phyloP scores from a whole-genome alignment of 1,140 invertebrate genomes.

The Ips typographus region DNA sequence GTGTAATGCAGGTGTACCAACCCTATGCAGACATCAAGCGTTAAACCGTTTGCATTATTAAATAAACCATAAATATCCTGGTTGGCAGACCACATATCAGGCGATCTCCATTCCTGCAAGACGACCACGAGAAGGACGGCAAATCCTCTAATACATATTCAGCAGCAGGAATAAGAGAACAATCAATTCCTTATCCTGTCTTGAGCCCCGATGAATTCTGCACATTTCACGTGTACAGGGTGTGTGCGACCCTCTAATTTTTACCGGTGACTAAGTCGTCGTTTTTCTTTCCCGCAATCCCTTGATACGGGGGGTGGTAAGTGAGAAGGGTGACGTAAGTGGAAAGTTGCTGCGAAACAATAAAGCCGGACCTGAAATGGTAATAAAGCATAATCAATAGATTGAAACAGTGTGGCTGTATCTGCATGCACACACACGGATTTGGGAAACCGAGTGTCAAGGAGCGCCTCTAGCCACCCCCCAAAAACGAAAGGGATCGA shows the following conservation, averaged over 20 bases:
- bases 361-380: constrained; percentile 29
- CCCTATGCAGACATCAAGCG: constrained; percentile 20
- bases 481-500: constrained; percentile 36
- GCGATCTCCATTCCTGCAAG: constrained; percentile 28
- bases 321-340: no score
- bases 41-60: constrained; percentile 26
- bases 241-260: no score
- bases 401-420: constrained; percentile 46
- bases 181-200: constrained; percentile 20
- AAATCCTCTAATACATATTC: constrained; percentile 30
- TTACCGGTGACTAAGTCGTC: no score
- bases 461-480: constrained; percentile 14
- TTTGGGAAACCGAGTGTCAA: constrained; percentile 22
- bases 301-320: no score
- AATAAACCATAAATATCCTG: constrained; percentile 28
- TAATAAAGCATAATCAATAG: constrained; percentile 46
- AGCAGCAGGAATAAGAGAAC: constrained; percentile 27
- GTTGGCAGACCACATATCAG: constrained; percentile 30
- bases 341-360: background rate
- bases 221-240: no score
- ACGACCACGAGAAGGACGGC: constrained; percentile 24
- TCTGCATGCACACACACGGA: constrained; percentile 44
- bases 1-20: constrained; percentile 5
- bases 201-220: background rate
- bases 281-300: no score